Evolutionary conservation across 1,140 invertebrate species (phyloP).

Genomic region (Drosophila eugracilis): DNA sequence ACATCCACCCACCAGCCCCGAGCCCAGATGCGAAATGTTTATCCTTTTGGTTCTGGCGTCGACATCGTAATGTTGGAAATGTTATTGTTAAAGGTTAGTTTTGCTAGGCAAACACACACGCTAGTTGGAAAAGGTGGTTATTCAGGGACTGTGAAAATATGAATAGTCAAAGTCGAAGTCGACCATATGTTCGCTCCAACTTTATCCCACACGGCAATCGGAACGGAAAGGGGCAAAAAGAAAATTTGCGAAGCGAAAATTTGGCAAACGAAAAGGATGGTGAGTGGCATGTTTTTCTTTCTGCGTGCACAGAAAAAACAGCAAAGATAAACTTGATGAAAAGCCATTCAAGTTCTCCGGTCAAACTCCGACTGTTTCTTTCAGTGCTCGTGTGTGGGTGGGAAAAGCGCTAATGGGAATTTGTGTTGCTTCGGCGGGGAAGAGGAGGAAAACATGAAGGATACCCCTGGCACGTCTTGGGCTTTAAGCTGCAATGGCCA

Average conservation of each 20-base stretch:
- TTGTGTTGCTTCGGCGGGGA: slow-evolving; percentile 46
- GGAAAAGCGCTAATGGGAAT: slow-evolving; percentile 74
- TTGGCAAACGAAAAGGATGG: neutral
- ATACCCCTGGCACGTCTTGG: slow-evolving; percentile 64
- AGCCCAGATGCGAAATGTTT: slow-evolving; percentile 60
- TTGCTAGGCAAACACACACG: slow-evolving; percentile 75
- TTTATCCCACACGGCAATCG: slow-evolving; percentile 74
- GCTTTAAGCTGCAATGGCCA: slow-evolving; percentile 71
- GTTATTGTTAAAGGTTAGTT: slow-evolving; percentile 83
- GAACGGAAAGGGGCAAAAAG: slow-evolving; percentile 18
- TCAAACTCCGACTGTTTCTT: too few species aligned
- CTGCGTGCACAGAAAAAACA: slow-evolving; percentile 5
- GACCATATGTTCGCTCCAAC: slow-evolving; percentile 75
- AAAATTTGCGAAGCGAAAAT: slow-evolving; percentile 21
- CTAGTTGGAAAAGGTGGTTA: neutral
- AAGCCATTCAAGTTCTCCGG: too few species aligned
- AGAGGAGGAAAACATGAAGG: slow-evolving; percentile 9
- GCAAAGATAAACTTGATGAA: neutral
- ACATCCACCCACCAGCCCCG: neutral
- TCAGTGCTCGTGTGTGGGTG: neutral
- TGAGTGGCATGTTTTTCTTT: slow-evolving; percentile 26
- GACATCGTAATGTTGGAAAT: slow-evolving; percentile 75
- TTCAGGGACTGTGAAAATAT: slow-evolving; percentile 61
- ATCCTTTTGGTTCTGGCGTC: slow-evolving; percentile 73
- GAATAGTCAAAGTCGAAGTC: slow-evolving; percentile 76